Evolutionary conservation across 92 coral and sea anemone genomes (phyloP).

Genomic region (Porites cylindrica): DNA sequence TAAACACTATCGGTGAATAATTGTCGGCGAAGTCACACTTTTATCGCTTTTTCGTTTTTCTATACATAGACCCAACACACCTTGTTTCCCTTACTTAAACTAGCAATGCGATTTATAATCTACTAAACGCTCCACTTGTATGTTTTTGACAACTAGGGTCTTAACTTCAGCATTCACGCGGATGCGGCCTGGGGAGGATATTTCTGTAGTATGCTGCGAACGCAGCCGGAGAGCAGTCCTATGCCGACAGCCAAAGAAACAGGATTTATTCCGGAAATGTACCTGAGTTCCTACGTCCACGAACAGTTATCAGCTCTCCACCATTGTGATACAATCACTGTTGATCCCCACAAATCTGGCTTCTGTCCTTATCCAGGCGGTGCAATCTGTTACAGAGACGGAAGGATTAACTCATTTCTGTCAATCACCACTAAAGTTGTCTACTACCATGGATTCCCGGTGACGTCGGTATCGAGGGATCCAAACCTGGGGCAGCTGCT

Average conservation of each 20-base stretch:
- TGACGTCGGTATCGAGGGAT: neutral
- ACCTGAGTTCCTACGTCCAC: neutral
- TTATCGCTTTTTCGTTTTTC: too few relatives aligned
- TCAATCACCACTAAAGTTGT: neutral
- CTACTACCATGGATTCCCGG: neutral
- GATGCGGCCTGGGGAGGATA: too few relatives aligned
- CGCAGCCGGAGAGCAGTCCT: neutral
- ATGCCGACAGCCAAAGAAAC: neutral
- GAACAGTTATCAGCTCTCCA: neutral
- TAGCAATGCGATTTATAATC: too few relatives aligned
- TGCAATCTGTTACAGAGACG: neutral
- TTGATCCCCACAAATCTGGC: too few relatives aligned
- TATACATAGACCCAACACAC: too few relatives aligned
- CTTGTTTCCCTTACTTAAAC: too few relatives aligned
- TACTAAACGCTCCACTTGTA: too few relatives aligned
- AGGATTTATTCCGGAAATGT: neutral
- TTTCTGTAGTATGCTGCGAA: neutral
- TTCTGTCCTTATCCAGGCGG: neutral
- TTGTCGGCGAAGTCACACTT: too few relatives aligned
- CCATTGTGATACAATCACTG: neutral
- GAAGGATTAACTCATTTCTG: neutral
- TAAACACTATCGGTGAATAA: too few relatives aligned
- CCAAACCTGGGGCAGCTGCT: neutral
- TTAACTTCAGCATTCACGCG: neutral
- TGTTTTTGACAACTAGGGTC: neutral